Evolutionary conservation across 2,797 vertebrate species (phyloP).

Genomic region (Hirundo rustica): DNA sequence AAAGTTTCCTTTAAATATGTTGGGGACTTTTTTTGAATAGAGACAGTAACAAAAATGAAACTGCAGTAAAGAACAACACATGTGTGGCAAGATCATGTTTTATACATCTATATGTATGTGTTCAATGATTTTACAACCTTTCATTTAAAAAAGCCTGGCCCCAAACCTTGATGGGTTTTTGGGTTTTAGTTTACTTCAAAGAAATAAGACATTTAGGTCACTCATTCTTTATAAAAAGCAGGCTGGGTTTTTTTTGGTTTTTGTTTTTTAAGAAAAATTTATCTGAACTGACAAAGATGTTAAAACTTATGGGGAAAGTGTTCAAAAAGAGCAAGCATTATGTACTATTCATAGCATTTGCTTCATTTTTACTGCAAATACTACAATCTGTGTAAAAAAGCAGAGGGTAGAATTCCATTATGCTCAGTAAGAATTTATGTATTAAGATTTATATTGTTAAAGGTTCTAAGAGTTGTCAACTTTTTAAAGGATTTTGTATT

Average conservation of each 20-base stretch:
- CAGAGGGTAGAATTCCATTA: not conserved
- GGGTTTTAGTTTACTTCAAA: not conserved
- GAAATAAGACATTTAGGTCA: not conserved
- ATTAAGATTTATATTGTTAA: conserved; percentile 35
- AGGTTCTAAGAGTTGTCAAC: conserved; percentile 12
- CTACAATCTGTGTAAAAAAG: not conserved
- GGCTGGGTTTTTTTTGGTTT: not conserved
- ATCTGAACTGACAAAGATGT: not conserved
- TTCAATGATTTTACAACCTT: not conserved
- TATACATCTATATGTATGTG: not conserved
- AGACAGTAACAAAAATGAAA: not conserved
- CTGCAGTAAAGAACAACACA: not conserved
- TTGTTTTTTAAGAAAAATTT: not conserved
- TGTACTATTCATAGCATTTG: not conserved
- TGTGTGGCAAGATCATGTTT: not conserved
- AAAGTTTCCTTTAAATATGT: conserved; percentile 51
- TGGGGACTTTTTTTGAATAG: not conserved
- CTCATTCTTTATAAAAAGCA: not conserved
- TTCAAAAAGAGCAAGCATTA: not conserved
- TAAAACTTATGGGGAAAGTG: conserved; percentile 22
- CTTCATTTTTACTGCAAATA: not conserved
- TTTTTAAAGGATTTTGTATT: conserved; percentile 35
- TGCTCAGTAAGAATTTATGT: not conserved
- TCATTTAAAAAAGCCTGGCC: not conserved
- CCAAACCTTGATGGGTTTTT: not conserved